Base-by-base conservation (phyloP, 2,797 vertebrate species). In the Gymnocypris eckloni region DNA sequence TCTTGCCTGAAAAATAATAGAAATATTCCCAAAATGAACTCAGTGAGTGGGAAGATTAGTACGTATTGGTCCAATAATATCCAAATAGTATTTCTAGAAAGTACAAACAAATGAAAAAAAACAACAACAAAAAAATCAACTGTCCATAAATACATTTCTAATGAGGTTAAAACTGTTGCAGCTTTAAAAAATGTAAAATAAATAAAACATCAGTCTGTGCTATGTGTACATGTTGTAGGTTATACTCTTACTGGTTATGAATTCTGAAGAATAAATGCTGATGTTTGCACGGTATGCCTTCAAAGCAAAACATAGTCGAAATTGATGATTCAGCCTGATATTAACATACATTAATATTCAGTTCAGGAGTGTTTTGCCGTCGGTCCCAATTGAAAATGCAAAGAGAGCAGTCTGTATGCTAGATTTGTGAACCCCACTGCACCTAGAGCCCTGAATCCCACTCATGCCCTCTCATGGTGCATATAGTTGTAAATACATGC, bases 381-480 rank as follows among this genome's bases (percentile, higher is more conserved):
- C 90, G 89, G 93, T 90, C 88, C 84, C 90, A 92, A 93, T 91
- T 93, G 82, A 90, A 94, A 92, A 94, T 93, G 91, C 91, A 92
- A 90, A 93, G 90, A 84, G 71, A 90, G 82, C 86, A 81, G 78
- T 88, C 89, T 56, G 81, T 56, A 77, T 61, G 13, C 78, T 54
- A 69, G 41, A 76, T 79, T 66, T 77, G 52, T 79, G 50, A 79
- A 85, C 66, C 67, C 82, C 79, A 45, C 64, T 85, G 56, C 88
- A 76, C 87, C 89, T 33, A 54, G 45, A 82, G 67, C 50, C 90
- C 83, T 78, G 78, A 91, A 86, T 87, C 84, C 87, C 67, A 56
- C 48, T 54, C 20, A 59, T 37, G 33, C 88, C 73, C 59, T 84
- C 88, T 88, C 87, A 20, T 39, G 71, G 89, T 89, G 87, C 89